Conservation (phyloP, 2,113 vertebrate species). For the Agapornis roseicollis region DNA sequence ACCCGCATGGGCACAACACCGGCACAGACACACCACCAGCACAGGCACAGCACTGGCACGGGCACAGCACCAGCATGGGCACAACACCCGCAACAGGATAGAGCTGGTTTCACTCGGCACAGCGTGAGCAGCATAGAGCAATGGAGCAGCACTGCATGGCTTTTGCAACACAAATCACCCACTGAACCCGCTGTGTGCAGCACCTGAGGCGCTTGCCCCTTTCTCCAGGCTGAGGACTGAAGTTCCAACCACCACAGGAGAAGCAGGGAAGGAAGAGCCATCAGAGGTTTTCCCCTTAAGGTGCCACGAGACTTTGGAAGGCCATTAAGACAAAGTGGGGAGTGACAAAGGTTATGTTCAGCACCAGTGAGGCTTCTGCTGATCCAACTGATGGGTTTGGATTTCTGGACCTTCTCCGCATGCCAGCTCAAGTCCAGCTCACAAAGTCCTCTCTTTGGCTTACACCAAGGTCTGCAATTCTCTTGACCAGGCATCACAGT, state of each 20-base stretch:
- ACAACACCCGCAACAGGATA: neutral
- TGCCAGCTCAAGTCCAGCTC: neutral
- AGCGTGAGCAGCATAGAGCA: neutral
- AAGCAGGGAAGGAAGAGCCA: neutral
- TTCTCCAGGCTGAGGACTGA: neutral
- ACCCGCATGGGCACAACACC: neutral
- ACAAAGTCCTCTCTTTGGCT: neutral
- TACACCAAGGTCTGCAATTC: neutral
- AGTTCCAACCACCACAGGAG: neutral
- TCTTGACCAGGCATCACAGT: neutral
- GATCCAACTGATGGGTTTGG: neutral
- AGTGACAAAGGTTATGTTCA: neutral
- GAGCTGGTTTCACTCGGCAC: neutral
- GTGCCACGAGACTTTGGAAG: neutral
- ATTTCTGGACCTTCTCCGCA: neutral
- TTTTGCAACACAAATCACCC: neutral
- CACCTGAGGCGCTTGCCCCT: neutral
- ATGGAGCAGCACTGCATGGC: neutral
- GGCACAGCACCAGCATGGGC: neutral
- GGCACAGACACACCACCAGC: too few relatives aligned
- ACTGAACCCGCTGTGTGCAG: accelerated
- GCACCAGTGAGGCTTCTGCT: neutral
- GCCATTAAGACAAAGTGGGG: neutral
- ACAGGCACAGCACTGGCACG: neutral
- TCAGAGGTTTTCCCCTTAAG: neutral